Evolutionary conservation across 2,797 vertebrate genomes (phyloP).

Genomic region (Muscicapa striata): DNA sequence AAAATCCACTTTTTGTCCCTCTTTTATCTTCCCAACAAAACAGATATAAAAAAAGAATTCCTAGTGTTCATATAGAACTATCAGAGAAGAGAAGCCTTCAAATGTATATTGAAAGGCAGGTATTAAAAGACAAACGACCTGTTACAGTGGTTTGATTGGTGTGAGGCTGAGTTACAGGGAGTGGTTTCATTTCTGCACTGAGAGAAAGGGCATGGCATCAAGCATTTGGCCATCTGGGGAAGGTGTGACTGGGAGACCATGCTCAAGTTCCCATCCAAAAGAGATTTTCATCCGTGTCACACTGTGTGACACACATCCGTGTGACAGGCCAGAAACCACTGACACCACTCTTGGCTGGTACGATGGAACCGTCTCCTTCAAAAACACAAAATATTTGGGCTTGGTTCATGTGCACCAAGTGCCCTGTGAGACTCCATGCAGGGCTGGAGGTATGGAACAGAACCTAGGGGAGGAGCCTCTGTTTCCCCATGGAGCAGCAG

Average conservation of each 20-base stretch:
- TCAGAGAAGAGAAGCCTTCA: neutral
- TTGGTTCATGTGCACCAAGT: accelerated
- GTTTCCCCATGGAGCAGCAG: neutral
- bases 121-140: neutral
- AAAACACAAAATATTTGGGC: neutral
- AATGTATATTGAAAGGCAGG: neutral
- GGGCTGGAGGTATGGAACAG: no score
- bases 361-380: neutral
- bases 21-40: neutral
- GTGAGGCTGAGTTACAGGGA: neutral
- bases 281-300: neutral
- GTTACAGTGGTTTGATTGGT: neutral
- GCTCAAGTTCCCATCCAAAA: neutral
- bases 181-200: neutral
- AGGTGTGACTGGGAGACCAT: neutral
- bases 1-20: neutral
- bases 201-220: neutral
- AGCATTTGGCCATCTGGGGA: neutral
- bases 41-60: neutral
- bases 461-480: neutral
- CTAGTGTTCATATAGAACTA: neutral
- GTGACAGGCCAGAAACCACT: neutral
- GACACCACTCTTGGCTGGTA: neutral
- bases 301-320: no score
- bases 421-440: no score